Conservation (phyloP, 2,797 vertebrate genomes). For the Apodemus agrarius region DNA sequence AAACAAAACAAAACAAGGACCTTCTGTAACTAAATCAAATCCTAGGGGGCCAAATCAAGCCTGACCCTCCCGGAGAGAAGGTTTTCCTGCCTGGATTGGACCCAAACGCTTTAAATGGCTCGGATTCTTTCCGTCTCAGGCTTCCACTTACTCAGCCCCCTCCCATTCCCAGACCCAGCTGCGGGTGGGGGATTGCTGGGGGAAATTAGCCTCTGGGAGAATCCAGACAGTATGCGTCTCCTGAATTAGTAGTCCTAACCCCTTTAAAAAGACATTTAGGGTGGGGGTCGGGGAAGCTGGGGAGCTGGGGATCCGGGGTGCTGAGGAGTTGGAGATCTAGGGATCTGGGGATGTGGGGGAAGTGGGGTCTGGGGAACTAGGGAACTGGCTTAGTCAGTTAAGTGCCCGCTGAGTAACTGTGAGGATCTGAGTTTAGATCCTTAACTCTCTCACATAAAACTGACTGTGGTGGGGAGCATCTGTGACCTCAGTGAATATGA, state of each 20-base stretch:
- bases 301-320: not conserved
- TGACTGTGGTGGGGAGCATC: not conserved
- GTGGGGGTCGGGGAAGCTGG: not conserved
- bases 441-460: not conserved
- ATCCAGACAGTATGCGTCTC: not conserved
- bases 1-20: not conserved
- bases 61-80: not conserved
- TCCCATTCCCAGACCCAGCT: not conserved
- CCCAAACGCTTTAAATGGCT: not conserved
- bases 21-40: conserved; percentile 30
- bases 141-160: not conserved
- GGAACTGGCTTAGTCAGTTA: not conserved
- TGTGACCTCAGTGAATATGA: not conserved
- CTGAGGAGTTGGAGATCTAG: not conserved
- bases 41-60: not conserved
- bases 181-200: not conserved
- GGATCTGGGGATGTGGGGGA: not conserved
- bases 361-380: not conserved
- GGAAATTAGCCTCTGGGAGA: not conserved
- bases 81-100: not conserved
- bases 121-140: accelerated
- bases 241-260: not conserved
- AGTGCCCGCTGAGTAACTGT: not conserved
- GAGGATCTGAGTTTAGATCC: not conserved
- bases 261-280: not conserved